Conservation (phyloP, 2,888 invertebrate species). For the Megalurothrips usitatus region DNA sequence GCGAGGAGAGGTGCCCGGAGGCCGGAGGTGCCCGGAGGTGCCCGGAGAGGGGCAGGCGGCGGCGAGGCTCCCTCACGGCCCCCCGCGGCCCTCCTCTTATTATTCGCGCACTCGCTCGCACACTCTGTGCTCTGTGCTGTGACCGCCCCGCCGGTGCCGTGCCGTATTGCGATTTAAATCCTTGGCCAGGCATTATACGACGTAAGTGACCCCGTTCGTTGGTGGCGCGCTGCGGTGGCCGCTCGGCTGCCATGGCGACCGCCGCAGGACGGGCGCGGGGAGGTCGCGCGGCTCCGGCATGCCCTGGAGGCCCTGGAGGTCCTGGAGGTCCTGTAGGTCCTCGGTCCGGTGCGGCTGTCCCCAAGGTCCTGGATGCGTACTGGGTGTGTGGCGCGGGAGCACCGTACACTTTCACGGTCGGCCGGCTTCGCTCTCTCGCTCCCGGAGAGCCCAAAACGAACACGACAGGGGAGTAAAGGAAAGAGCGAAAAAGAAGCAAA, state of each 20-base stretch:
- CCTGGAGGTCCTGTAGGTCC: too few relatives aligned
- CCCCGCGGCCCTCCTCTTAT: too few relatives aligned
- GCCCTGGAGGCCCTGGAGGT: too few relatives aligned
- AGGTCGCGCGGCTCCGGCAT: too few relatives aligned
- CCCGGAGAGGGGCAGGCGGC: neutral
- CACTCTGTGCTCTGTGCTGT: neutral
- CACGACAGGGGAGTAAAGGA: neutral
- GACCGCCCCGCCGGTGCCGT: neutral
- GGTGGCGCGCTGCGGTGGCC: neutral
- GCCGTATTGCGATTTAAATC: conserved; percentile 19
- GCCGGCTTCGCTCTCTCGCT: neutral
- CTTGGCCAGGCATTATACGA: neutral
- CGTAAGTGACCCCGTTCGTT: conserved; percentile 14
- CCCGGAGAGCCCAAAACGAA: conserved; percentile 1
- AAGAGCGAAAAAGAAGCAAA: conserved; percentile 15
- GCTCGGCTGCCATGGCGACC: neutral
- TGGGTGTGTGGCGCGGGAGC: neutral
- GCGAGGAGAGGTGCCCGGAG: neutral
- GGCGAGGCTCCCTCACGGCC: neutral
- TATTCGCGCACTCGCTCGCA: neutral
- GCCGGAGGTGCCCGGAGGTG: neutral
- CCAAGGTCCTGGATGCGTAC: too few relatives aligned
- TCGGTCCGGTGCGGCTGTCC: too few relatives aligned
- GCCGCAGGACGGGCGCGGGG: too few relatives aligned
- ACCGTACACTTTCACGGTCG: conserved; percentile 12